Conservation (phyloP, 2,113 vertebrate species). For the Hippocampus guttulatus region DNA sequence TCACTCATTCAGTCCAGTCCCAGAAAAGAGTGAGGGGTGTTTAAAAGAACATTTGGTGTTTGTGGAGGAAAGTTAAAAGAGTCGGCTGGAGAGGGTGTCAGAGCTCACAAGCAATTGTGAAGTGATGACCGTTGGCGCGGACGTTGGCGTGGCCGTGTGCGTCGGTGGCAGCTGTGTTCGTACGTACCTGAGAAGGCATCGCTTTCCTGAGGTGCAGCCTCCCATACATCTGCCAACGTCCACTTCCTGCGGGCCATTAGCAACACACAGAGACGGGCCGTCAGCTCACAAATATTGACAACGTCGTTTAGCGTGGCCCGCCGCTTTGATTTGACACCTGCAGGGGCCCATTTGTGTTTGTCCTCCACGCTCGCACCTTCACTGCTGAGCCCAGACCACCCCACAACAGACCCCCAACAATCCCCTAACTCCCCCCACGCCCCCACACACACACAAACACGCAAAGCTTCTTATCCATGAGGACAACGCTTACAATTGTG, state of each 20-base stretch:
- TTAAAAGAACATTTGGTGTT: slow-evolving; percentile 39
- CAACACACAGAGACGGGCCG: slow-evolving; percentile 76
- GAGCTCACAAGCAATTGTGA: slow-evolving; percentile 51
- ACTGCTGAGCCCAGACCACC: slow-evolving; percentile 9
- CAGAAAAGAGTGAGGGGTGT: slow-evolving; percentile 2
- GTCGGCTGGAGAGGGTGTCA: slow-evolving; percentile 39
- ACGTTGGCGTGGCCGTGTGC: slow-evolving; percentile 2
- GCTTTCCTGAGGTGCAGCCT: slow-evolving; percentile 76
- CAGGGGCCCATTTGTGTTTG: slow-evolving; percentile 63
- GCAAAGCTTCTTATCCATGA: background rate
- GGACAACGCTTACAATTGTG: background rate
- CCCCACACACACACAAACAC: background rate
- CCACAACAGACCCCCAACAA: background rate
- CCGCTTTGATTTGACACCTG: slow-evolving; percentile 69
- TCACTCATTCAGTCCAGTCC: background rate
- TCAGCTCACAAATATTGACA: slow-evolving; percentile 70
- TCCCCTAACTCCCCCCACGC: too few relatives aligned
- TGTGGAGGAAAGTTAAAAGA: slow-evolving; percentile 6
- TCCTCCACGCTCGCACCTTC: slow-evolving; percentile 38
- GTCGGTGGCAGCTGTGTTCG: slow-evolving; percentile 62
- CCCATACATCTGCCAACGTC: slow-evolving; percentile 82
- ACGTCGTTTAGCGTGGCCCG: slow-evolving; percentile 48
- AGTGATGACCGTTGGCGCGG: slow-evolving; percentile 3
- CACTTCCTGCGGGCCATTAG: slow-evolving; percentile 85
- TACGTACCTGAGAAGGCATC: slow-evolving; percentile 78